Evolutionary conservation across 2,113 vertebrate species (phyloP).

Genomic region (Podarcis raffonei): DNA sequence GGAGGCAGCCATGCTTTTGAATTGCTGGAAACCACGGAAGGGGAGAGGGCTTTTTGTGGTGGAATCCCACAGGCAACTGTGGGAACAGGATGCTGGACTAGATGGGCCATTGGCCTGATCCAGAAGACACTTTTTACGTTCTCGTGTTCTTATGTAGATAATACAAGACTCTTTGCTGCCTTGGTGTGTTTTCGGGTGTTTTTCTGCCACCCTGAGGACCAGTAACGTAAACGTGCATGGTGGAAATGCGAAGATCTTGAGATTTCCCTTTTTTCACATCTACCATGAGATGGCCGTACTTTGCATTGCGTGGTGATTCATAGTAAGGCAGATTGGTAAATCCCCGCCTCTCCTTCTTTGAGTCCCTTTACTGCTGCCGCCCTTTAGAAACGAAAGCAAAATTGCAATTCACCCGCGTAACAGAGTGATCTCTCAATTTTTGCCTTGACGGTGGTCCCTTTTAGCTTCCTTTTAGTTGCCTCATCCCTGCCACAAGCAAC

Average conservation of each 20-base stretch:
- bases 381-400: neutral
- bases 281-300: neutral
- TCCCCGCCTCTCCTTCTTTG: neutral
- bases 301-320: neutral
- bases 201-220: neutral
- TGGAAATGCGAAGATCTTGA: neutral
- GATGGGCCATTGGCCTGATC: too few species aligned
- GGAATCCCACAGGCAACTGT: too few species aligned
- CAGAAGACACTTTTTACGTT: too few species aligned
- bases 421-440: neutral
- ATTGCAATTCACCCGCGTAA: neutral
- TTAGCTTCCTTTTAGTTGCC: neutral
- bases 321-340: neutral
- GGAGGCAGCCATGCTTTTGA: too few species aligned
- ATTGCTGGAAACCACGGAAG: too few species aligned
- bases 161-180: neutral
- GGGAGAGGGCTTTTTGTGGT: too few species aligned
- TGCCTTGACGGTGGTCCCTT: neutral
- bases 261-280: neutral
- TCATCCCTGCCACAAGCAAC: too few species aligned
- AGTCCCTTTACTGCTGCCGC: too few species aligned
- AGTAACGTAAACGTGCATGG: neutral
- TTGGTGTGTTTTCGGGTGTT: neutral
- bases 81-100: too few species aligned
- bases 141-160: too few species aligned